Evolutionary conservation across 2,797 vertebrate species (phyloP), one percentile per base, ranked within the genome.

Genomic region (Meda fulgida): DNA sequence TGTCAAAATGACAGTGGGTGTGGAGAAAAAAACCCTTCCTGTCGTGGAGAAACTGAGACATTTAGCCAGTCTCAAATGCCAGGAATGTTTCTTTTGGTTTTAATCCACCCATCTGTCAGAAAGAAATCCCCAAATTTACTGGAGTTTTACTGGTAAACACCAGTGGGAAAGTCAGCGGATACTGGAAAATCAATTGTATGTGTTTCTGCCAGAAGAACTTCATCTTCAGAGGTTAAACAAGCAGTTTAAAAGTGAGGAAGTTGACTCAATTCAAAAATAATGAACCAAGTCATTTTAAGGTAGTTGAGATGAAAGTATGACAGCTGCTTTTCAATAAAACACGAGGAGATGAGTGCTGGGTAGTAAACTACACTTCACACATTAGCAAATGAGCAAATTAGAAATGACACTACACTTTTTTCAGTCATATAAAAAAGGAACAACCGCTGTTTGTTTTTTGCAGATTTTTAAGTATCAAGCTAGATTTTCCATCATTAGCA

Each of bases 1-100:
- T 88, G 83, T 80, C 82, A 83, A 63, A 78, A 87, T 75, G 55
- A 58, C 16, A n/a, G n/a, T 71, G 55, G 66, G 43, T 81, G 51
- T 86, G 31, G 46, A 70, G 29, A 60, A 40, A 26, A 65, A 60
- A 79, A 73, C 11, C 48, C 14, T n/a, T 78, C 69, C n/a, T 53
- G n/a, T 70, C 86, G 1, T 36, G 66, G 43, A 73, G 48, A 78
- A 84, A 78, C 40, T 36, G 26, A 84, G 75, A 81, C 67, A 63
- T 88, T 48, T 80, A 70, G 63, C 78, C 87, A 86, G 83, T 88
- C 31, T 16, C 81, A 67, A 78, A 34, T 55, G 23, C 23, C 26
- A 72, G 75, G 70, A 86, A 63, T 79, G 78, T 84, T 90, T 89
- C 78, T 73, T 80, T 89, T 91, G 87, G 87, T 85, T 83, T 31